Evolutionary conservation across 2,888 invertebrate species (phyloP).

Genomic region (Xylota segnis): DNA sequence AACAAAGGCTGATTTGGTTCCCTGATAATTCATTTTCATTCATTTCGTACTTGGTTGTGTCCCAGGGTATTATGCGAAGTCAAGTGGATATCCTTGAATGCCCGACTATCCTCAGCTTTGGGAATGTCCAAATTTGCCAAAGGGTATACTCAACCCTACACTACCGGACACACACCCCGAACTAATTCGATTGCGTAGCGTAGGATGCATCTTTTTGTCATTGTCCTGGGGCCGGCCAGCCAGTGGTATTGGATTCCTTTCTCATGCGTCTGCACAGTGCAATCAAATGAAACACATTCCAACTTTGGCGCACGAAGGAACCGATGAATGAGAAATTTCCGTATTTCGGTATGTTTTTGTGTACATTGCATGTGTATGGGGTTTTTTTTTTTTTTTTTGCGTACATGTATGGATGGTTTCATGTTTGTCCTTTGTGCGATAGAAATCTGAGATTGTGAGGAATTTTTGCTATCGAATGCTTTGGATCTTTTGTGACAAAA

Average conservation of each 20-base stretch:
- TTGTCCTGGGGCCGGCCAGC: background rate
- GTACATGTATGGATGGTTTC: background rate
- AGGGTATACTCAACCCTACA: constrained; percentile 15
- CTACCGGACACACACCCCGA: background rate
- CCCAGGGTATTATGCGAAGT: constrained; percentile 24
- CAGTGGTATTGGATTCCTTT: constrained; percentile 20
- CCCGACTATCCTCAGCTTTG: background rate
- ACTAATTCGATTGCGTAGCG: constrained; percentile 56
- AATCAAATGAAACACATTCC: constrained; percentile 68
- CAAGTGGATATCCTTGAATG: constrained; percentile 38
- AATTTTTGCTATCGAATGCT: constrained; percentile 51
- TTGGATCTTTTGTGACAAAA: constrained; percentile 47
- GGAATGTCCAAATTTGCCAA: constrained; percentile 19
- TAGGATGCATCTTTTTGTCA: constrained; percentile 45
- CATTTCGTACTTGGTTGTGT: constrained; percentile 43
- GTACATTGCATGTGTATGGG: background rate
- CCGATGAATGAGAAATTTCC: constrained; percentile 44
- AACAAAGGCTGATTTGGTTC: constrained; percentile 50
- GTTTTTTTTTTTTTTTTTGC: background rate
- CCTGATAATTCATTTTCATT: constrained; percentile 68
- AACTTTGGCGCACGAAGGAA: constrained; percentile 24
- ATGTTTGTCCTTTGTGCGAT: constrained; percentile 40
- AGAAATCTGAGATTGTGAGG: constrained; percentile 49
- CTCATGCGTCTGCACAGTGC: constrained; percentile 38
- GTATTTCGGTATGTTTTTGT: constrained; percentile 39